Evolutionary conservation across 2,113 vertebrate genomes (phyloP).

Genomic region (Amia ocellicauda): DNA sequence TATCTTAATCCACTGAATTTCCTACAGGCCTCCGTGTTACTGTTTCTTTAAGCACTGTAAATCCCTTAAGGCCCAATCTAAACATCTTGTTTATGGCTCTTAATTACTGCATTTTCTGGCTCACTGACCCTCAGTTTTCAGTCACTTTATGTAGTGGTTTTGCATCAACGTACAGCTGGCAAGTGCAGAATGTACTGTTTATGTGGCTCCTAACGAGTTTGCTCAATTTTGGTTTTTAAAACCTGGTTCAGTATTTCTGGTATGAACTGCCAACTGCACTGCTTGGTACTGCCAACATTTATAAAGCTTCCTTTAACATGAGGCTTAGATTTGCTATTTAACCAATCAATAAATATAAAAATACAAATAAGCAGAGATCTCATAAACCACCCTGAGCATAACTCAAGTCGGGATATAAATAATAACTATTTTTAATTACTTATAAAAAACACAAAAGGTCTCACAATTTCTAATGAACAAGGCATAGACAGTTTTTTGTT

Average conservation of each 20-base stretch:
- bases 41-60: no score
- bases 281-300: slow-evolving; percentile 7
- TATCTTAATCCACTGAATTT: background rate
- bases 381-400: no score
- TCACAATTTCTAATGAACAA: no score
- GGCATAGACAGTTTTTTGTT: no score
- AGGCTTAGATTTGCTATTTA: slow-evolving; percentile 6
- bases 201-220: background rate
- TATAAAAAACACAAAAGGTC: no score
- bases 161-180: background rate
- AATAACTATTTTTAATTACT: no score
- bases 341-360: slow-evolving; percentile 13
- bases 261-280: background rate
- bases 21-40: no score
- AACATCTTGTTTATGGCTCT: background rate
- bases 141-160: background rate
- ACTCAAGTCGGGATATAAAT: no score
- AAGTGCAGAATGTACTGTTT: background rate
- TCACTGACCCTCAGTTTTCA: background rate
- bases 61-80: background rate
- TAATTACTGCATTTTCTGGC: slow-evolving; percentile 7
- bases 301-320: slow-evolving; percentile 21
- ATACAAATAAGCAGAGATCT: background rate
- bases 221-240: slow-evolving; percentile 5
- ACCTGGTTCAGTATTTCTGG: background rate